phyloP scores from a whole-genome alignment of 1,140 invertebrate genomes.

The Himalopsyche phryganea region DNA sequence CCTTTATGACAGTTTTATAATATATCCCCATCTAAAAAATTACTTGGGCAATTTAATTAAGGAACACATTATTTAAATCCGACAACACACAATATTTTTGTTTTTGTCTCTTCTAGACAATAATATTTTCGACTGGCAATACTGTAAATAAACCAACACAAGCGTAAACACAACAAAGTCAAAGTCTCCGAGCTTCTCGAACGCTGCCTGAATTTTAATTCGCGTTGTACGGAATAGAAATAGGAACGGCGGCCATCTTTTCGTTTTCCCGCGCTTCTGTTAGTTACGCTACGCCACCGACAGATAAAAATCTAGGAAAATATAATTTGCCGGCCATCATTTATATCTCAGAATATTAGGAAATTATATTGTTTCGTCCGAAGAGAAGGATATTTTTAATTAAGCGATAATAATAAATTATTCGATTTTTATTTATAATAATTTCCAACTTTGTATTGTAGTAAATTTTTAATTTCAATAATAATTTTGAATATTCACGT shows the following conservation, averaged over 20 bases:
- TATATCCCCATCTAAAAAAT: too few species aligned
- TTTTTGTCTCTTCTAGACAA: too few species aligned
- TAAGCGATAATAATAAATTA: too few species aligned
- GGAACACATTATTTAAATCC: background rate
- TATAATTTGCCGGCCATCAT: background rate
- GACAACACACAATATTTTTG: background rate
- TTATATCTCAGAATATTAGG: too few species aligned
- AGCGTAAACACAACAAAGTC: constrained; percentile 21
- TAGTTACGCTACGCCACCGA: background rate
- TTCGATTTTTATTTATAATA: too few species aligned
- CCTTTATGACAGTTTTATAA: too few species aligned
- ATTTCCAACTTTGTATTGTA: too few species aligned
- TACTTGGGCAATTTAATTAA: too few species aligned
- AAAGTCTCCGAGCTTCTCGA: constrained; percentile 21
- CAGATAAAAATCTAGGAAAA: background rate
- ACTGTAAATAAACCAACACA: constrained; percentile 31
- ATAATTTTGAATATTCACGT: too few species aligned
- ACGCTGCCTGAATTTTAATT: constrained; percentile 31
- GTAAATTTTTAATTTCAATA: too few species aligned
- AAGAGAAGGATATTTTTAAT: too few species aligned
- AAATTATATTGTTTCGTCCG: too few species aligned
- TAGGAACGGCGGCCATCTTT: constrained; percentile 1
- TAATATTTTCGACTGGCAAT: constrained; percentile 24
- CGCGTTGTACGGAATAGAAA: background rate
- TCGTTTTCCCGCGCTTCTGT: constrained; percentile 12